Evolutionary conservation across 2,888 invertebrate genomes (phyloP).

Genomic region (Pristionchus exspectatus): DNA sequence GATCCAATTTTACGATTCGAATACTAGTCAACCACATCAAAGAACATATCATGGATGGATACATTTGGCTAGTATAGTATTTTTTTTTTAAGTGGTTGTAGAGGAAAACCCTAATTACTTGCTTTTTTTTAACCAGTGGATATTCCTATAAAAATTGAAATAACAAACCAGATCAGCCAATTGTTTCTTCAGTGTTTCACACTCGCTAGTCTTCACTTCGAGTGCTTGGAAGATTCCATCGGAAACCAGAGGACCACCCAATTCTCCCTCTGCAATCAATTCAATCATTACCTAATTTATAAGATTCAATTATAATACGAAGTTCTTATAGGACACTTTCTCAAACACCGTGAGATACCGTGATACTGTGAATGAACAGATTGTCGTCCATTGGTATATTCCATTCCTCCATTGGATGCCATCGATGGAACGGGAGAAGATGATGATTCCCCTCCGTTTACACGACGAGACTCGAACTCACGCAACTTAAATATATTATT

Average conservation of each 20-base stretch:
- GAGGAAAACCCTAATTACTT: no score
- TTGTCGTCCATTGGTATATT: conserved; percentile 40
- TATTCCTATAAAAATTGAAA: no score
- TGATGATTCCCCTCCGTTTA: conserved; percentile 56
- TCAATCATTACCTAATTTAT: neutral
- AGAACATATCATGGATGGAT: no score
- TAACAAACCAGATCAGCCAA: conserved; percentile 63
- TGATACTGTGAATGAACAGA: conserved; percentile 13
- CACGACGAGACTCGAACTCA: conserved; percentile 63
- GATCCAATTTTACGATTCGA: no score
- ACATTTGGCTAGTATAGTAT: no score
- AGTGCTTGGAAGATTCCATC: neutral
- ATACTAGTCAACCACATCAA: no score
- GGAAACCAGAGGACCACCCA: neutral
- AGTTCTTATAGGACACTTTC: neutral
- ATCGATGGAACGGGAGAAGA: conserved; percentile 47
- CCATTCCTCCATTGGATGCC: conserved; percentile 29
- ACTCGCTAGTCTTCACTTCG: conserved; percentile 37
- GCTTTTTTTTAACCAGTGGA: no score
- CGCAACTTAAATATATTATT: conserved; percentile 61
- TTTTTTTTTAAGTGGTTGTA: no score
- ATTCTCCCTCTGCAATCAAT: neutral
- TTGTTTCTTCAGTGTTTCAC: conserved; percentile 57
- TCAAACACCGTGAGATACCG: neutral
- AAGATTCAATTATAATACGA: neutral